phyloP scores from a whole-genome alignment of 2,888 invertebrate species.

The Melanargia galathea region DNA sequence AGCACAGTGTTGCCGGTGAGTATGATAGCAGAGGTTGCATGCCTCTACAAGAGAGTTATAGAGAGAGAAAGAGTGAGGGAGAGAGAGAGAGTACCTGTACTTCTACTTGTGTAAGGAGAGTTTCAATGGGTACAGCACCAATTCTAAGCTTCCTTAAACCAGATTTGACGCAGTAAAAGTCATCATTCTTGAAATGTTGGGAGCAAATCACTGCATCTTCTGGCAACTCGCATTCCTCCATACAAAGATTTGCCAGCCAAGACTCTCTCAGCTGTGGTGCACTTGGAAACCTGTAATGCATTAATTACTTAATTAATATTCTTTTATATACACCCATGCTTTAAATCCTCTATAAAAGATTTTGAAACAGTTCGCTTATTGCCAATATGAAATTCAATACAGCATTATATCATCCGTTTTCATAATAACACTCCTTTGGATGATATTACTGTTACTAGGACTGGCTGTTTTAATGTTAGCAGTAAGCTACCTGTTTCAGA shows the following conservation, averaged over 20 bases:
- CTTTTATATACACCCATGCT: no score
- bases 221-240: background rate
- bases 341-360: no score
- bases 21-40: no score
- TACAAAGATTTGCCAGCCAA: background rate
- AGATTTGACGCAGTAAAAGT: background rate
- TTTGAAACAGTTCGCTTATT: no score
- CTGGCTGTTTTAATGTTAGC: no score
- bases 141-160: background rate
- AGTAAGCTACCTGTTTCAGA: no score
- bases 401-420: no score
- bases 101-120: background rate
- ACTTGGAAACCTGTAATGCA: conserved; percentile 1
- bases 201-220: background rate
- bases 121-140: background rate
- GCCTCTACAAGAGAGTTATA: no score
- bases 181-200: background rate
- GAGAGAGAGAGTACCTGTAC: background rate
- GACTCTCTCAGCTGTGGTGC: background rate
- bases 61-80: background rate
- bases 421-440: no score
- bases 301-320: background rate
- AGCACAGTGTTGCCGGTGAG: no score
- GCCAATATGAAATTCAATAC: no score
- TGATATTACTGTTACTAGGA: no score